Conservation (phyloP, 2,888 invertebrate genomes). For the Hesperia comma region DNA sequence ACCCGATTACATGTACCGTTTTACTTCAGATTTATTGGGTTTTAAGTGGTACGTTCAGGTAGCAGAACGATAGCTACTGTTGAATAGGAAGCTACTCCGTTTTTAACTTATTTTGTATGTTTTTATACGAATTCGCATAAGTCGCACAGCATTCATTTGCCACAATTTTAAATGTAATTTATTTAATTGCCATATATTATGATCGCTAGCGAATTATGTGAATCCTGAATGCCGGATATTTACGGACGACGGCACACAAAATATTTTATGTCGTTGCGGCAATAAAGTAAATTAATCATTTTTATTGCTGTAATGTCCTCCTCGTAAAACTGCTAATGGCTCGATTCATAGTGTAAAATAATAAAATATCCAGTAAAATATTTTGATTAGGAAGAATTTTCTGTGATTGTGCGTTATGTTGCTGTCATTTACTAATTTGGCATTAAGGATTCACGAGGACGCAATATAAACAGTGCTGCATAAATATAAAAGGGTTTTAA, state of each 20-base stretch:
- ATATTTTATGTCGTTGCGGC: constrained; percentile 62
- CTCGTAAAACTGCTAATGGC: constrained; percentile 63
- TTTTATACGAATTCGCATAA: constrained; percentile 63
- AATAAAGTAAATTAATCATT: constrained; percentile 61
- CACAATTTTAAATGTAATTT: constrained; percentile 37
- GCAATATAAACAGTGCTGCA: constrained; percentile 57
- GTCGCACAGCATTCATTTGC: constrained; percentile 57
- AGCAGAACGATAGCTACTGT: background rate
- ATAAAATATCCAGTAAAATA: constrained; percentile 1
- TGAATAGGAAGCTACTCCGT: background rate
- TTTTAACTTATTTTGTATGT: constrained; percentile 1
- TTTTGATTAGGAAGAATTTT: constrained; percentile 3
- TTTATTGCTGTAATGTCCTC: constrained; percentile 58
- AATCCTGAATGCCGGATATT: constrained; percentile 79
- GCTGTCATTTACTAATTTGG: constrained; percentile 45
- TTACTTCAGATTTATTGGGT: constrained; percentile 62
- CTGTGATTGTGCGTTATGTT: constrained; percentile 42
- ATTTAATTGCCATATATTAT: constrained; percentile 23
- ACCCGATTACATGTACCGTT: constrained; percentile 54
- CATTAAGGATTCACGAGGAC: constrained; percentile 82
- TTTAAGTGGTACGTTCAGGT: constrained; percentile 53
- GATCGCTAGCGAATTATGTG: constrained; percentile 74
- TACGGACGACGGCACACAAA: constrained; percentile 51
- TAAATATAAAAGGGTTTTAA: constrained; percentile 28
- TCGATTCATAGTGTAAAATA: constrained; percentile 33